Evolutionary conservation across 2,797 vertebrate species (phyloP), one percentile per base, ranked within the genome.

Genomic region (Ctenopoma multispine): DNA sequence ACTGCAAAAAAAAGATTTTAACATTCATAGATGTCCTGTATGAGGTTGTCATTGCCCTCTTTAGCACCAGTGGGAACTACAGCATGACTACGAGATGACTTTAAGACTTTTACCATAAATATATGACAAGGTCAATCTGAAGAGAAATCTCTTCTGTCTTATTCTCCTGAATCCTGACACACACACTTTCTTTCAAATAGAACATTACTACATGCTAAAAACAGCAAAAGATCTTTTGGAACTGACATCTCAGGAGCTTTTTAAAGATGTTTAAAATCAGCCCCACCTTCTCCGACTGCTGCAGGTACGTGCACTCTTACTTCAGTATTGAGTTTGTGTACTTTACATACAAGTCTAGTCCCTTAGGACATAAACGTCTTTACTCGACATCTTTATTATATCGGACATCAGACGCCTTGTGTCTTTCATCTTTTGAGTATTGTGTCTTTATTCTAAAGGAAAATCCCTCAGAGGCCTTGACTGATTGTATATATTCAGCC

Each of bases 401-500:
- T 17, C 24, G 1, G 12, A 50, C 36, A 69, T 41, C 56, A 46
- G 23, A 55, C 0, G 2, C 55, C 23, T 21, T 0, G 0, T 3
- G 36, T 54, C 44, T 14, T 48, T 62, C 12, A 44, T 15, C 12
- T 10, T 38, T 8, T 0, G 6, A 20, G 14, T 38, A 69, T 36
- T 50, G 20, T 29, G 41, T n/a, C 38, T n/a, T 14, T 67, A 72
- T 65, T 54, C 17, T 17, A 20, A 74, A 56, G 23, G 44, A 49
- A 69, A 51, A 50, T 41, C 34, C 63, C 55, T 31, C n/a, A 27
- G n/a, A 11, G 29, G 27, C 59, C 15, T 11, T 63, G 65, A 20
- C 44, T 20, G 54, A 29, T 29, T 70, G 74, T 56, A 60, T 63
- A 23, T 43, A 48, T 65, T 83, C 13, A 57, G 1, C 21, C 55